Base-by-base conservation (phyloP, 2,113 vertebrate species). In the Vulpes vulpes region DNA sequence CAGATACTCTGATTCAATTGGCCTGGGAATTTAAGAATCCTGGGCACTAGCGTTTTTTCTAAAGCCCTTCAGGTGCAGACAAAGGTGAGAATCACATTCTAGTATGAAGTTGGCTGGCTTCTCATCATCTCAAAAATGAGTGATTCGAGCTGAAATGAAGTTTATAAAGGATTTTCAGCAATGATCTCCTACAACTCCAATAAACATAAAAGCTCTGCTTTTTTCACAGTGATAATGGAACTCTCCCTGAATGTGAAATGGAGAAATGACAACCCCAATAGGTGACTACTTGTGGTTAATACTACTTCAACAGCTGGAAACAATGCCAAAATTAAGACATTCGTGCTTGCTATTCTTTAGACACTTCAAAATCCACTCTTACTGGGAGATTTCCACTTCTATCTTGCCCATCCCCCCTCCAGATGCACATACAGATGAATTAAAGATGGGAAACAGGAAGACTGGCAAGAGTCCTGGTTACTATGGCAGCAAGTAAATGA, bases 381-480 rank as follows among this genome's bases (percentile, higher is more conserved):
- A 25, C 87, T 15, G 73, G 73, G 89, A 93, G 69, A 35, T 73
- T 79, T 60, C 91, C 96, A 89, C 64, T 78, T 96, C 69, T 35
- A 11, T 53, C 67, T 55, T 95, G 20, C 79, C 76, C 81, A 22
- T 6, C 15, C 88, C 53, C 84, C 49, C 79, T 86, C 86, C 86
- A 95, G 78, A 95, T 67, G 81, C 53, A 92, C 67, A 73, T 82
- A 60, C 67, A 90, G 95, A 97, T 85, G 86, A 98, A 96, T 62
- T 97, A 89, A 95, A 94, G 74, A 81, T 51, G 64, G 94, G 79
- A 94, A 81, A 93, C 15, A 9, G 81, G 83, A 94, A 89, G 97
- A 96, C 0, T 95, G 97, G 97, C 96, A 96, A 65, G 94, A 97
- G 81, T 83, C 89, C 97, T 96, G 91, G 92, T 98, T 96, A 96